Base-by-base conservation (phyloP, 2,797 vertebrate genomes). In the Gymnoscopelus microlampas region DNA sequence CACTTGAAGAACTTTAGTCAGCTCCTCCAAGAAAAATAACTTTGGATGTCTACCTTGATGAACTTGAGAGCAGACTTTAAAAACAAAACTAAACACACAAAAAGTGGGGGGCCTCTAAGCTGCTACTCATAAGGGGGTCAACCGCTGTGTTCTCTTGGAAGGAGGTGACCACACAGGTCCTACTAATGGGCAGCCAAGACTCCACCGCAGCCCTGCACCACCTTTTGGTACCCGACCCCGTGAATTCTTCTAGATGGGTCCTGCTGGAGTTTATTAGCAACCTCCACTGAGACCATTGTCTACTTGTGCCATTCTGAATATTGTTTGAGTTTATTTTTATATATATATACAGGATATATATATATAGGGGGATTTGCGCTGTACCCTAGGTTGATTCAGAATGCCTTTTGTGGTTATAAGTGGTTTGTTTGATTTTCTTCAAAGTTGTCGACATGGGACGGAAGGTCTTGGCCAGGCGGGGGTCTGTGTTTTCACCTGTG, bases 91-190 rank as follows among this genome's bases (percentile, higher is more conserved):
- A 35, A 5, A 32, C 44, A 44, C 9, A 44, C 26, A 53, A 69
- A 62, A 57, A 12, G 47, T 23, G 54, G 13, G 66, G 39, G 76
- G 15, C 50, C 76, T 68, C 75, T 61, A 74, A 84, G 77, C 87
- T 90, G 86, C 87, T 87, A 29, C 63, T 74, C 50, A n/a, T 29
- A 44, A 7, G 14, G 53, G 56, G 54, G 48, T 55, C 58, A 66
- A 63, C 51, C 8, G 66, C 62, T 66, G 65, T 62, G 67, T 76
- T 78, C 39, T 50, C 68, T 70, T 61, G 71, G 76, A 70, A 23
- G 70, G 81, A 83, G 71, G 74, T 86, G 85, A 89, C 80, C 81
- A 87, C 85, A 86, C 84, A 74, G 80, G 74, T 81, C 73, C 63
- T 19, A 68, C 49, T 63, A 64, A 66, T 62, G 39, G 49, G 65